These are phyloP conservation scores for Crotalus tigris DNA, from an alignment of 2,113 vertebrate genomes.

Conservation along the genomic window DNA sequence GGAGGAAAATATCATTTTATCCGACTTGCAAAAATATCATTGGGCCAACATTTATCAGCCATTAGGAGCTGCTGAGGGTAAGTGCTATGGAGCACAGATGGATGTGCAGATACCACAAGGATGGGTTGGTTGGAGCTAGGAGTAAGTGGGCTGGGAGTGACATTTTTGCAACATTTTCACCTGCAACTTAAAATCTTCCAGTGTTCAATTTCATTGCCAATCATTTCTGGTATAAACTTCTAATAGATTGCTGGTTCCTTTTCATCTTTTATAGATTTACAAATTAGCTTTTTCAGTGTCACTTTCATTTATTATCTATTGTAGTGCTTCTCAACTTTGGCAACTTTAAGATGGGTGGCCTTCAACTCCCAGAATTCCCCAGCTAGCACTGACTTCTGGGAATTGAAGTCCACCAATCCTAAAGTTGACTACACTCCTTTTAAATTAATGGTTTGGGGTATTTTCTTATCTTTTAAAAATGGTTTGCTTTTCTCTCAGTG, in stretches of 20 bases:
- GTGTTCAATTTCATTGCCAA: neutral
- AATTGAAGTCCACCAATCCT: neutral
- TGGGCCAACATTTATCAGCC: neutral
- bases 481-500: neutral
- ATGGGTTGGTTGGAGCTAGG: neutral
- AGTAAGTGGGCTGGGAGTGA: neutral
- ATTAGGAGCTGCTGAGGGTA: neutral
- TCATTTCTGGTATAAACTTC: neutral
- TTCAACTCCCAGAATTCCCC: neutral
- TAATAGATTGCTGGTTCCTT: neutral
- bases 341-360: neutral
- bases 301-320: neutral
- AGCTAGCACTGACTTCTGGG: neutral
- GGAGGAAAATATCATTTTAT: neutral
- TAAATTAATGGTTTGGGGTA: neutral
- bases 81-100: neutral
- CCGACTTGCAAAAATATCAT: neutral
- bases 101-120: neutral
- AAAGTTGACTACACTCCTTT: neutral
- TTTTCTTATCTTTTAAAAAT: neutral
- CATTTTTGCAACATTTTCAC: neutral
- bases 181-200: constrained; percentile 22
- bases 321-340: no score
- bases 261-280: neutral
- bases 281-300: neutral